Percentiles rank a stretch among this genome's conserved stretches.
Evolutionary conservation across 1,140 invertebrate species (phyloP).

Genomic region (Atta cephalotes): DNA sequence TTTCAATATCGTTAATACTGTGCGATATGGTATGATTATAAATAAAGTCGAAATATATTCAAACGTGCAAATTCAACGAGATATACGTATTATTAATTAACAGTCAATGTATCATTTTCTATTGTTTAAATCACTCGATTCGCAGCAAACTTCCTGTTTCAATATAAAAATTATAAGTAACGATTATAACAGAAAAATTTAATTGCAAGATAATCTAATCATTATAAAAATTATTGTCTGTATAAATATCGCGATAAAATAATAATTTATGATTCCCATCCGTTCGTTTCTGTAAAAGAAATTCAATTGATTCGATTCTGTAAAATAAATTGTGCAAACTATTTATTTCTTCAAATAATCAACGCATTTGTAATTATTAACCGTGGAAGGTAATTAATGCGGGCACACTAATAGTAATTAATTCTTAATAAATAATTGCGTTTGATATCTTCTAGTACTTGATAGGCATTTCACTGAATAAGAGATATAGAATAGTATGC

Average conservation of each 20-base stretch:
- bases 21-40: not conserved
- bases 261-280: not conserved
- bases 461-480: not conserved
- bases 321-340: not conserved
- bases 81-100: slow-evolving; percentile 13
- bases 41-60: slow-evolving; percentile 6
- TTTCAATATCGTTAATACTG: slow-evolving; percentile 4
- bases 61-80: not conserved
- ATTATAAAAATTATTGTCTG: not conserved
- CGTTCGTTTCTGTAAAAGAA: not conserved
- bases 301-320: not conserved
- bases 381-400: not conserved
- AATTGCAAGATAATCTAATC: not conserved
- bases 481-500: not conserved
- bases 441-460: not conserved
- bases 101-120: slow-evolving; percentile 4
- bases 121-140: not conserved
- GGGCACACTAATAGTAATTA: not conserved
- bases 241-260: slow-evolving; percentile 1
- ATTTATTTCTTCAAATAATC: not conserved
- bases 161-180: not conserved
- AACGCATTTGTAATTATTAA: not conserved
- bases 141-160: not conserved
- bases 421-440: not conserved
- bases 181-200: not conserved